Evolutionary conservation across 2,888 invertebrate species (phyloP).

Genomic region (Stramonita haemastoma): DNA sequence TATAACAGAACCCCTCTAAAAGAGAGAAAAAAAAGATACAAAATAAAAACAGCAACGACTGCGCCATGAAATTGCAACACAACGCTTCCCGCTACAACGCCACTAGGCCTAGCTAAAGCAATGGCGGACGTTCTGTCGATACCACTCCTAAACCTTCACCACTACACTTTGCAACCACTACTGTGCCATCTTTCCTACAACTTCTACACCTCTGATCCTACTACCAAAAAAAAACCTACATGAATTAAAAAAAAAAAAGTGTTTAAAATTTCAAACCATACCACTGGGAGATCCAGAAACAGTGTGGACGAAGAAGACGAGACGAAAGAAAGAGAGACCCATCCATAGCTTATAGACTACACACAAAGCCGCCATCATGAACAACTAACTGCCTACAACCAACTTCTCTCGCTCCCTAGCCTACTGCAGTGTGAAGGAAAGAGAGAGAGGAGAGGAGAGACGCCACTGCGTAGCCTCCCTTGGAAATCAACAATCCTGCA

Average conservation of each 20-base stretch:
- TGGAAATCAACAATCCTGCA: background rate
- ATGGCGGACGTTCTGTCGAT: background rate
- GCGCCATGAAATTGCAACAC: too few species aligned
- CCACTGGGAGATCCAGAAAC: conserved; percentile 6
- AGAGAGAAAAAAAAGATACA: too few species aligned
- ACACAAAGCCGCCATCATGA: conserved; percentile 31
- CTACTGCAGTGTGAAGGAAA: background rate
- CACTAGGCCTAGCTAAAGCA: background rate
- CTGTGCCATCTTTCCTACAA: background rate
- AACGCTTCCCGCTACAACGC: background rate
- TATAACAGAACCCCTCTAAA: too few species aligned
- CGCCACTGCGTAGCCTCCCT: background rate
- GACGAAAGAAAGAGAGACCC: background rate
- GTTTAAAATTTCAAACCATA: background rate
- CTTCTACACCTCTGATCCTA: background rate
- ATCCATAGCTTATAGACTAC: background rate
- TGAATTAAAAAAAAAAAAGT: background rate
- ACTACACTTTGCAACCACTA: background rate
- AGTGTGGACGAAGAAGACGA: background rate
- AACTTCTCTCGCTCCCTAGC: background rate
- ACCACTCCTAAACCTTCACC: background rate
- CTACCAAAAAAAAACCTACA: background rate
- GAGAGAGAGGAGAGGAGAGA: background rate
- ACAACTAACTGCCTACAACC: background rate
- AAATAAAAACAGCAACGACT: too few species aligned